Base-by-base conservation (phyloP, 2,888 invertebrate species). In the Pomacea canaliculata region DNA sequence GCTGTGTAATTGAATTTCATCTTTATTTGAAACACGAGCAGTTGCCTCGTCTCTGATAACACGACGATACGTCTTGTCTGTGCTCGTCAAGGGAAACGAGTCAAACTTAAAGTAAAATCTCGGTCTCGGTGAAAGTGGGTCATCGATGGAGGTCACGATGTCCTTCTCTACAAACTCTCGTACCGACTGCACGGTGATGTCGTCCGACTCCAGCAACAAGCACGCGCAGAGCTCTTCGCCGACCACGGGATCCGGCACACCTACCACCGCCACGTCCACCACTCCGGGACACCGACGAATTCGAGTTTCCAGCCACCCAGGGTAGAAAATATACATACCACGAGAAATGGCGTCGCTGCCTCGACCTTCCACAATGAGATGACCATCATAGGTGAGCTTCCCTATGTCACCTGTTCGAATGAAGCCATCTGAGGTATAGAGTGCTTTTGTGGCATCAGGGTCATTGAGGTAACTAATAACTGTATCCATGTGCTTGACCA, bases 191-290 rank as follows among this genome's bases (percentile, higher is more conserved):
- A 67, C 51, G 62, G 68, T 71, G 46, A 68, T 63, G 27, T 72
- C 49, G n/a, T 51, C 56, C 8, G 76, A 60, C 18, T 23, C 63
- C 56, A 62, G 69, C 2, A 69, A 60, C 19, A 69, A 48, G 51
- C 76, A 76, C 23, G 72, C 76, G 60, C 76, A 76, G 48, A 76
- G 51, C 56, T 76, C 76, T 23, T 76, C 63, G 27, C 51, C 4
- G n/a, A 76, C 16, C 19, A 49, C 18, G 23, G 62, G 62, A 51
- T 76, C 76, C 19, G 76, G 76, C 18, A 76, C 76, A 8, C 69
- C 69, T 18, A 76, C 76, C 18, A 76, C 69, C n/a, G 69, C 63
- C 13, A 72, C 76, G 23, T 76, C 63, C 10, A 5, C 1, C 1
- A 76, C 72, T 16, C 63, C 68, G 2, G 76, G 72, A 51, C 76